Evolutionary conservation across 2,888 invertebrate species (phyloP), one percentile per base, ranked within the genome.

Genomic region (Mesopsocus fuscifrons): DNA sequence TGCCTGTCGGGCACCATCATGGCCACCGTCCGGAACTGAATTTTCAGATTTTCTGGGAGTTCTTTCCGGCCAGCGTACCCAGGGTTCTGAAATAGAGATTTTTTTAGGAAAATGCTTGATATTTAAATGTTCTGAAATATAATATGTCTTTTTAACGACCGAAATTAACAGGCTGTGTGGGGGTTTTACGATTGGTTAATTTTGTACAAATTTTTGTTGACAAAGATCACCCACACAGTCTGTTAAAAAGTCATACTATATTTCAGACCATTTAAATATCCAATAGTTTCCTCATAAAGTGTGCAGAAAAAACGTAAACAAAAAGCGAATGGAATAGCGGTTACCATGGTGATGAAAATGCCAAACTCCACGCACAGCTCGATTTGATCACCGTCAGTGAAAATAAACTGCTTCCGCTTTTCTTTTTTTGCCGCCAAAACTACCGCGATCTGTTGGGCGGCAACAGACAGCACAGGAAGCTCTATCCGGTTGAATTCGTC

Each of bases 1-100:
- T 92, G 94, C 46, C 94, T 66, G 60, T 95, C 95, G 0, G 95
- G 94, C 13, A 95, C 94, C 94, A 95, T 94, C 95, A 95, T 95
- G 33, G 95, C 91, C 1, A 95, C 94, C 0, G 92, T 92, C 43
- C 95, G 76, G 62, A 95, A 95, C 62, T 95, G 94, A 53, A 95
- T 91, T 67, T 95, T 95, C 50, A 95, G 67, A 64, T 95, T 95
- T 64, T 95, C 95, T 0, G 95, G 95, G 40, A 95, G 61, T 59
- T 94, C 94, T 55, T 94, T 94, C 44, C 95, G 74, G 1, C 94
- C 94, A 21, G 94, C 94, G 57, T 95, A 95, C 1, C 94, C 94
- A 13, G 94, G 94, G 68, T 95, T 95, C 92, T 92, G 57, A 11
- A 43, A 47, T 40, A 43, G 46, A 43, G 16, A 9, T n/a, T n/a